Conservation (phyloP, 2,113 vertebrate genomes). For the Ciconia boyciana region DNA sequence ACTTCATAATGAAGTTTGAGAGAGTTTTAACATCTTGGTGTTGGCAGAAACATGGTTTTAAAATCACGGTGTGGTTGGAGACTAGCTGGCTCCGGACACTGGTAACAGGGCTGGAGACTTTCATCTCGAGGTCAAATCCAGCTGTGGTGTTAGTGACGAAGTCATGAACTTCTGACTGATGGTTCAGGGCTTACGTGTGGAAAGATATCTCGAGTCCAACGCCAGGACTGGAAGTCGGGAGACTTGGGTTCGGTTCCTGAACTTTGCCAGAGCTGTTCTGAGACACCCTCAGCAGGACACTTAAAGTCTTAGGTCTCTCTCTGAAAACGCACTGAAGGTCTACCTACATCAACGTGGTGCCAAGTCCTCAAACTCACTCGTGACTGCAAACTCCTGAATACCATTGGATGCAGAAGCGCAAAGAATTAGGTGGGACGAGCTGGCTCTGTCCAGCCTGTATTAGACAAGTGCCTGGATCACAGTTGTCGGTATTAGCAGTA, state of each 20-base stretch:
- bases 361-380: background rate
- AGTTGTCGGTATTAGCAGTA: background rate
- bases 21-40: constrained; percentile 65
- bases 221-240: background rate
- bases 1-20: constrained; percentile 67
- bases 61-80: constrained; percentile 55
- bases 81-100: constrained; percentile 26
- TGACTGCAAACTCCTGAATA: background rate
- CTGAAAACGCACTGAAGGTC: background rate
- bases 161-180: constrained; percentile 44
- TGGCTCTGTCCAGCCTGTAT: background rate
- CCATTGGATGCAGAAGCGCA: background rate
- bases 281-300: background rate
- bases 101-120: constrained; percentile 43
- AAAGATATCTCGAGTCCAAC: background rate
- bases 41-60: constrained; percentile 61
- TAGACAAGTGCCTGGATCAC: background rate
- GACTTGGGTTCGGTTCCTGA: background rate
- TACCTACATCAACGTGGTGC: rapidly evolving
- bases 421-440: background rate
- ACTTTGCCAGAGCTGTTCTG: background rate
- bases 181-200: background rate
- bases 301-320: background rate
- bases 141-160: constrained; percentile 45
- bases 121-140: constrained; percentile 42